Evolutionary conservation across 30 jellyfish, hydroid and myxozoan genomes (phyloP).

Genomic region (Aurelia sp.): DNA sequence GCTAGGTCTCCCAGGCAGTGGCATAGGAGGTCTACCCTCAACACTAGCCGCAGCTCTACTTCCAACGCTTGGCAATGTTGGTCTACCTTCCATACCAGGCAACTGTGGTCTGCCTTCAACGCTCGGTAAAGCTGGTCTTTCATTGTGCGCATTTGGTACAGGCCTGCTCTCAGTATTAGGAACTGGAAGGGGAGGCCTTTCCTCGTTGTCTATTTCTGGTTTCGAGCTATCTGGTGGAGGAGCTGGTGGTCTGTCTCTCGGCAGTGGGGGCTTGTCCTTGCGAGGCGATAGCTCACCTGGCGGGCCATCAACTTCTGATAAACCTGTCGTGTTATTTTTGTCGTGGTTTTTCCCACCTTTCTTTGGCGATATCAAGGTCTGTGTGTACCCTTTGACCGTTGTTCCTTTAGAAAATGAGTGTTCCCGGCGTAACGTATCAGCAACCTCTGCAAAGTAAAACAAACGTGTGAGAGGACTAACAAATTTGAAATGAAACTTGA

Average conservation of each 20-base stretch:
- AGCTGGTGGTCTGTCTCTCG: conserved; percentile 83
- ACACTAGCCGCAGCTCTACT: no score
- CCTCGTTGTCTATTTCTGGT: conserved; percentile 23
- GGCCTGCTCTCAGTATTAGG: not conserved
- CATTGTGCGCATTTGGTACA: conserved; percentile 19
- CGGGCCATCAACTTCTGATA: not conserved
- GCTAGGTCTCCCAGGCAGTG: no score
- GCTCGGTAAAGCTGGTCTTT: conserved; percentile 10
- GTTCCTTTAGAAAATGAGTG: conserved; percentile 37
- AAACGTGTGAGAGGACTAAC: not conserved
- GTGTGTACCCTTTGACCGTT: conserved; percentile 44
- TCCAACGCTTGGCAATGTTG: no score
- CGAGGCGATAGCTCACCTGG: conserved; percentile 17
- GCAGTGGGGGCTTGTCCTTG: conserved; percentile 37
- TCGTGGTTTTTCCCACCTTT: not conserved
- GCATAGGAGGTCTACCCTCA: no score
- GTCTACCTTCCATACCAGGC: no score
- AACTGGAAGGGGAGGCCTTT: conserved; percentile 45
- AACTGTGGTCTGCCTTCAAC: no score
- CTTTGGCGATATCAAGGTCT: conserved; percentile 40
- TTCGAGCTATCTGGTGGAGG: conserved; percentile 58
- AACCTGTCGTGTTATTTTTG: conserved; percentile 13
- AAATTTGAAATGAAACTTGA: not conserved
- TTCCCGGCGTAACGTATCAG: conserved; percentile 69
- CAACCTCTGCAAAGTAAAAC: conserved; percentile 46